phyloP scores from a whole-genome alignment of 1,140 invertebrate species.

The Zaprionus inermis region DNA sequence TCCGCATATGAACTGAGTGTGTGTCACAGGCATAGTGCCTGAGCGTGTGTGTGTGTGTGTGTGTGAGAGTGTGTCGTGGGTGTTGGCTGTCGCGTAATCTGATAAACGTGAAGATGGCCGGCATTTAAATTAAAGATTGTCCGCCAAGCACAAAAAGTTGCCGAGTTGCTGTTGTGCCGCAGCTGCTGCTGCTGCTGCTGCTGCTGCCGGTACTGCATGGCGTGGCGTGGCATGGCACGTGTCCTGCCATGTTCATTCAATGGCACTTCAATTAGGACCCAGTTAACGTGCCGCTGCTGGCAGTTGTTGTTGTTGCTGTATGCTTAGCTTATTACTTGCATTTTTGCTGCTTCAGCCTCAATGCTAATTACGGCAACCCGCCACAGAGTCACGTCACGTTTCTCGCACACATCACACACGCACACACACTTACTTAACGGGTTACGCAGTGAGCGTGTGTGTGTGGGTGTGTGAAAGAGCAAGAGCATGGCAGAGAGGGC shows the following conservation, averaged over 20 bases:
- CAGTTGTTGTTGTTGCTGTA: background rate
- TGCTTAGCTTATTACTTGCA: constrained; percentile 66
- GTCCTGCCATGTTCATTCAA: constrained; percentile 36
- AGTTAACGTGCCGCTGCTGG: constrained; percentile 26
- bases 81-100: constrained; percentile 70
- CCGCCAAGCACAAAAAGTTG: constrained; percentile 70
- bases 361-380: constrained; percentile 66
- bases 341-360: constrained; percentile 60
- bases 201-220: constrained; percentile 10
- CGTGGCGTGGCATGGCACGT: constrained; percentile 33
- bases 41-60: constrained; percentile 7
- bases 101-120: constrained; percentile 80
- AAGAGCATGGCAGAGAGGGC: background rate
- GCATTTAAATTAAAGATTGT: constrained; percentile 82
- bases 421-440: constrained; percentile 25
- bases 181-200: constrained; percentile 2
- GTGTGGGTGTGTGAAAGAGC: background rate
- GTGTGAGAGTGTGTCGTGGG: constrained; percentile 25
- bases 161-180: constrained; percentile 34
- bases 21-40: background rate
- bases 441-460: constrained; percentile 5
- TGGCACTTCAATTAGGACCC: constrained; percentile 55
- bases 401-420: constrained; percentile 16
- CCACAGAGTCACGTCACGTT: constrained; percentile 66
- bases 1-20: background rate